A percentile compares a stretch with the other conserved stretches of the same genome.
Evolutionary conservation across 2,113 vertebrate genomes (phyloP).

Genomic region (Eretmochelys imbricata): DNA sequence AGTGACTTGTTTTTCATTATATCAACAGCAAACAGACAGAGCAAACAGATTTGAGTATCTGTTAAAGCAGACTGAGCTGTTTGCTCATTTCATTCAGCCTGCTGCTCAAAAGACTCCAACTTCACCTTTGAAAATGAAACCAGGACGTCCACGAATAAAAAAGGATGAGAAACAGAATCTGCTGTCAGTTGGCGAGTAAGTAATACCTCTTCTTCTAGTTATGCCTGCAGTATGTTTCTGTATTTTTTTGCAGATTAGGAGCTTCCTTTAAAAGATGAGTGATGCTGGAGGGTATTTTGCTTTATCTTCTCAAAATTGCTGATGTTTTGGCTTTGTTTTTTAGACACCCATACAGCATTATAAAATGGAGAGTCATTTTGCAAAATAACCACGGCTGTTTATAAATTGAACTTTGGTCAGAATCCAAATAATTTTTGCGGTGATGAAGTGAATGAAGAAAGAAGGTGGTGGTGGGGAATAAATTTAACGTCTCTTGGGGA

Average conservation of each 20-base stretch:
- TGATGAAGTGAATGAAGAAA: background rate
- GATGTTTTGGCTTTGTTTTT: background rate
- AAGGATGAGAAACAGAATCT: conserved; percentile 99
- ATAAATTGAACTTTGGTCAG: background rate
- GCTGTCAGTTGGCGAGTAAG: conserved; percentile 96
- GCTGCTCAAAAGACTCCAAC: conserved; percentile 98
- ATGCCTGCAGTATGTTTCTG: background rate
- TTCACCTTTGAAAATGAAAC: conserved; percentile 98
- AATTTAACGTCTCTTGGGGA: background rate
- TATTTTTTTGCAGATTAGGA: conserved; percentile 20
- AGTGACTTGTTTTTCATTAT: conserved; percentile 8
- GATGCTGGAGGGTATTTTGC: background rate
- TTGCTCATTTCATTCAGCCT: conserved; percentile 99
- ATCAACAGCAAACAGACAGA: conserved; percentile 92
- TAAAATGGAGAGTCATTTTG: background rate
- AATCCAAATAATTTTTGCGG: background rate
- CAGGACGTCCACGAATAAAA: conserved; percentile 95
- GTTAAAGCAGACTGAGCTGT: conserved; percentile 97
- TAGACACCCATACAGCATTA: background rate
- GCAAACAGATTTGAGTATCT: conserved; percentile 99
- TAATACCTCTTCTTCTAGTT: conserved; percentile 52
- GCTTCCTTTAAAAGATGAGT: background rate
- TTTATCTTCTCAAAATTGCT: background rate
- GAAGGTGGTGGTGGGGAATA: background rate
- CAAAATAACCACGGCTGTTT: background rate